Conservation (phyloP, 2,113 vertebrate genomes). For the Leptosomus discolor region DNA sequence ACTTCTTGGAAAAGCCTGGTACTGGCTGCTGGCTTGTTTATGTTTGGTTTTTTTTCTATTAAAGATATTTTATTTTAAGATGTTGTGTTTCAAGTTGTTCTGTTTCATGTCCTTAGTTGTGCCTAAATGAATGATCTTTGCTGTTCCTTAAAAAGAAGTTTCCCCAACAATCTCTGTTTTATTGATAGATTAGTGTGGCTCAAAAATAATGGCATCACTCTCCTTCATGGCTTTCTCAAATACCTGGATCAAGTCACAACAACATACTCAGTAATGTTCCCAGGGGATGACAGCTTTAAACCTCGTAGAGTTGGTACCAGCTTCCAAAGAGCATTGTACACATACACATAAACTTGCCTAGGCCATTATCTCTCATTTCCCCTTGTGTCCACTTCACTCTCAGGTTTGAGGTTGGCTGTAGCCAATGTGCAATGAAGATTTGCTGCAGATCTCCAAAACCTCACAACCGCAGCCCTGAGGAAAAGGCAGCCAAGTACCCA, state of each 20-base stretch:
- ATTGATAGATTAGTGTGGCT: constrained; percentile 4
- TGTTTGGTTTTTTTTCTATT: neutral
- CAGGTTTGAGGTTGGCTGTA: neutral
- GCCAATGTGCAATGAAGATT: neutral
- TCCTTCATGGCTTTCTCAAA: neutral
- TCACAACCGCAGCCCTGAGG: neutral
- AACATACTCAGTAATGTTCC: neutral
- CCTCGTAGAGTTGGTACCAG: neutral
- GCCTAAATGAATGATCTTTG: neutral
- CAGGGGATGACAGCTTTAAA: neutral
- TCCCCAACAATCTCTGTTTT: neutral
- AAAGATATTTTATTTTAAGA: neutral
- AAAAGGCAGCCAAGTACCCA: neutral
- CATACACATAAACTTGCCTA: neutral
- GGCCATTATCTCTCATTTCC: neutral
- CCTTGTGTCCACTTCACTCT: neutral
- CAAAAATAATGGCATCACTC: neutral
- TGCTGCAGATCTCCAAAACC: neutral
- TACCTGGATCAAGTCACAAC: neutral
- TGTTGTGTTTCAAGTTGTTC: neutral
- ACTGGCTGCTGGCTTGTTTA: neutral
- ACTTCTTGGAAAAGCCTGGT: neutral
- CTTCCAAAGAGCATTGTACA: neutral
- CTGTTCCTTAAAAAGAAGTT: neutral
- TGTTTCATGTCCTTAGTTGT: neutral